Evolutionary conservation across 2,113 vertebrate genomes (phyloP).

Genomic region (Equus przewalskii): DNA sequence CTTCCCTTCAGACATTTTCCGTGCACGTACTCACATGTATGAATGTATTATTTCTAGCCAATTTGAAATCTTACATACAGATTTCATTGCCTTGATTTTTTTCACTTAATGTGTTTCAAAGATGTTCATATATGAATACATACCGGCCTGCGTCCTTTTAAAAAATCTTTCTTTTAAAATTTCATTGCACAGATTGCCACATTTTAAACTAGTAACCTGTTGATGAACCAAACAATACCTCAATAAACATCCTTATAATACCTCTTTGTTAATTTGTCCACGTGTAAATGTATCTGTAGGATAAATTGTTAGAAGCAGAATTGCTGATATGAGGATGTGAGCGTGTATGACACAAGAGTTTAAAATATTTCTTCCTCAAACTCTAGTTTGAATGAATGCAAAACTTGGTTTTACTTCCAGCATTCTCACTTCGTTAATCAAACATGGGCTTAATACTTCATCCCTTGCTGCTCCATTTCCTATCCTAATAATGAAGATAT

Average conservation of each 20-base stretch:
- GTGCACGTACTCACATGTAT: not conserved
- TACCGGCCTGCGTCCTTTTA: not conserved
- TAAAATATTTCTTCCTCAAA: slow-evolving; percentile 47
- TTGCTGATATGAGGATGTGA: not conserved
- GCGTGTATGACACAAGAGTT: not conserved
- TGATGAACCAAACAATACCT: not conserved
- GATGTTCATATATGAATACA: not conserved
- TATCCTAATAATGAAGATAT: slow-evolving; percentile 63
- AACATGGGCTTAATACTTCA: not conserved
- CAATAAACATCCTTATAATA: not conserved
- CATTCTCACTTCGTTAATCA: not conserved
- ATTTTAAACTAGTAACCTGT: slow-evolving; percentile 15
- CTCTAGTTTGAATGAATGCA: not conserved
- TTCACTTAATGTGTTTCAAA: not conserved
- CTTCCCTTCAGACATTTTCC: not conserved
- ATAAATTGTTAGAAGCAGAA: slow-evolving; percentile 23
- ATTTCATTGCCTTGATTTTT: not conserved
- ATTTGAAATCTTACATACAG: not conserved
- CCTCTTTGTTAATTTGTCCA: not conserved
- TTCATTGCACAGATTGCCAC: not conserved
- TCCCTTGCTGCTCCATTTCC: slow-evolving; percentile 39
- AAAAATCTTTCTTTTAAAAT: not conserved
- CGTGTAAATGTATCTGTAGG: not conserved
- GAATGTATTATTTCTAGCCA: not conserved
- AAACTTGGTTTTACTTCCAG: slow-evolving; percentile 30